A percentile compares a stretch with the other conserved stretches of the same genome.
Evolutionary conservation across 1,140 invertebrate genomes (phyloP).

Genomic region (Caerostris extrusa): DNA sequence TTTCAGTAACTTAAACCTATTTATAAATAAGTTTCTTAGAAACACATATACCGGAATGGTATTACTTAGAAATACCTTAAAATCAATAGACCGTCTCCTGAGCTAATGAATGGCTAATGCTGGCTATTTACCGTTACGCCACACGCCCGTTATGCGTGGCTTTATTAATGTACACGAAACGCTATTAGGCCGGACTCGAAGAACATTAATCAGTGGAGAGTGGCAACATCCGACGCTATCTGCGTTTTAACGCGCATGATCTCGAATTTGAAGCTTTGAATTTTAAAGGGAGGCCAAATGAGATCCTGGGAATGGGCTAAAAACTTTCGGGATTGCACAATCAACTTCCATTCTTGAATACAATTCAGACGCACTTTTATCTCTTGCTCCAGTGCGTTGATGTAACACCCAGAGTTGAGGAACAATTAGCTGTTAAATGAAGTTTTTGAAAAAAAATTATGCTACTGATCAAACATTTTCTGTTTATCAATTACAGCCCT

Average conservation of each 20-base stretch:
- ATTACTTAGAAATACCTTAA: not conserved
- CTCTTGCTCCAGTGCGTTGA: not conserved
- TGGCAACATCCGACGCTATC: slow-evolving; percentile 55
- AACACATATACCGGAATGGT: no score
- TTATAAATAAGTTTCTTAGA: not conserved
- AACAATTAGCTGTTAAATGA: no score
- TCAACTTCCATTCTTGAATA: not conserved
- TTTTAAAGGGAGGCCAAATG: slow-evolving; percentile 45
- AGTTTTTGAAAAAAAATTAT: no score
- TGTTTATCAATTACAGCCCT: no score
- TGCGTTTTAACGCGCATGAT: slow-evolving; percentile 57
- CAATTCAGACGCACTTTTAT: not conserved
- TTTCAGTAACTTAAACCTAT: no score
- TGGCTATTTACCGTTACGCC: slow-evolving; percentile 39
- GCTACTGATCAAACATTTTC: no score
- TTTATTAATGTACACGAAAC: slow-evolving; percentile 33
- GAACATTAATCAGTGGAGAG: slow-evolving; percentile 62
- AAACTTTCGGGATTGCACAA: slow-evolving; percentile 10
- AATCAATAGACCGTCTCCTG: slow-evolving; percentile 11
- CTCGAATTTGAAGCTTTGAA: slow-evolving; percentile 46
- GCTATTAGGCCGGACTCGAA: slow-evolving; percentile 46
- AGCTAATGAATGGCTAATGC: slow-evolving; percentile 57
- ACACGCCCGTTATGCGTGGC: not conserved
- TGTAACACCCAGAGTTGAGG: no score
- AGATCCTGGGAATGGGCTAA: not conserved